phyloP scores from a whole-genome alignment of 2,888 invertebrate species.

The Rotaria magnacalcarata region DNA sequence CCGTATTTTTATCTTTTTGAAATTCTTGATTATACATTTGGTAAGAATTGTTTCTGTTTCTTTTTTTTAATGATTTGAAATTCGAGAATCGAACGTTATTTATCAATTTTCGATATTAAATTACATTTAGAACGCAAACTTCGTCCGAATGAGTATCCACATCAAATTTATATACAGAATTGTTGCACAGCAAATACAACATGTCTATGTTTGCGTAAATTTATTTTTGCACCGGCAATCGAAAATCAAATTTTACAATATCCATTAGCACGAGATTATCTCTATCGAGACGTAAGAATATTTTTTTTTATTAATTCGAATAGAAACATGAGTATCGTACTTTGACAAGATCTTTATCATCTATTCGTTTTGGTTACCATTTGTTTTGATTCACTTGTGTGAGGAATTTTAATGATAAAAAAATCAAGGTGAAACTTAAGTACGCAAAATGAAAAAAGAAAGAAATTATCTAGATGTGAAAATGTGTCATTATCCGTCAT shows the following conservation, averaged over 20 bases:
- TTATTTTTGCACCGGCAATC: constrained; percentile 58
- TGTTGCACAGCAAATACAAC: constrained; percentile 94
- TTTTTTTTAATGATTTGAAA: neutral
- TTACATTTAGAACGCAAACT: constrained; percentile 76
- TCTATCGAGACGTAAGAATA: constrained; percentile 59
- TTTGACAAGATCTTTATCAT: no score
- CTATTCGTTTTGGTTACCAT: no score
- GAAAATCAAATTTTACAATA: constrained; percentile 60
- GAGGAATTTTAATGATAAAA: no score
- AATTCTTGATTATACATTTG: constrained; percentile 92
- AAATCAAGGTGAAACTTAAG: no score
- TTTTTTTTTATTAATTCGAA: neutral
- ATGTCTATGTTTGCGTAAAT: constrained; percentile 72
- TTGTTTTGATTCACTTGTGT: no score
- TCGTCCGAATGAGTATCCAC: constrained; percentile 86
- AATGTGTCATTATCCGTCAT: no score
- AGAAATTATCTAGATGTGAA: no score
- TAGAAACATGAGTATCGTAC: no score
- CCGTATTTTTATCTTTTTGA: constrained; percentile 92
- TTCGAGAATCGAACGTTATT: neutral
- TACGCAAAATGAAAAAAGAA: no score
- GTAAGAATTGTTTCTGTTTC: constrained; percentile 62
- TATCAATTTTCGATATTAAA: constrained; percentile 21
- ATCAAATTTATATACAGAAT: constrained; percentile 95
- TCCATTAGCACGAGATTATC: constrained; percentile 73